Conservation (phyloP, 30 jellyfish, hydroid and myxozoan genomes). For the Aurelia sp. region DNA sequence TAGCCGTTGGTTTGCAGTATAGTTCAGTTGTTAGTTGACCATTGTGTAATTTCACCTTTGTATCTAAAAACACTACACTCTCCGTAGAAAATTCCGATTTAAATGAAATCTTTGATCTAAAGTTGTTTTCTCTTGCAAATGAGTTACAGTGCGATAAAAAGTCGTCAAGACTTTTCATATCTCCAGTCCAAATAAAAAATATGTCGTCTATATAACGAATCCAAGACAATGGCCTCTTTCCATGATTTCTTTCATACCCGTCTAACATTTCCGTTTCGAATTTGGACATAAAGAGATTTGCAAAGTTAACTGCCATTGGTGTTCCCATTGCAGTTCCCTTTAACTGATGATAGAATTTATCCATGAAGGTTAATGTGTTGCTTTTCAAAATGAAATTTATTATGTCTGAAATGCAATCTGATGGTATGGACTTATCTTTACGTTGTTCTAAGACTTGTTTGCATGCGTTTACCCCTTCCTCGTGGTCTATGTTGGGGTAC, state of each 20-base stretch:
- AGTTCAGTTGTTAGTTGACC: no score
- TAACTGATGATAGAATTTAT: neutral
- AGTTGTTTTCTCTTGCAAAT: neutral
- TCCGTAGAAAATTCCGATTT: no score
- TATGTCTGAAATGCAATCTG: neutral
- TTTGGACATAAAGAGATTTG: no score
- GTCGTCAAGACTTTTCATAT: neutral
- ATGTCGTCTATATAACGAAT: constrained; percentile 3
- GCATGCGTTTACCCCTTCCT: no score
- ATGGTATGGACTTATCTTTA: neutral
- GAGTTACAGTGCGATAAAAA: neutral
- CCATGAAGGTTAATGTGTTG: neutral
- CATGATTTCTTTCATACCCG: neutral
- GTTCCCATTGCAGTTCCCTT: constrained; percentile 18
- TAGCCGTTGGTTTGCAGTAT: no score
- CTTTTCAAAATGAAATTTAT: neutral
- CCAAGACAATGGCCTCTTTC: neutral
- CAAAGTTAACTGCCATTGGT: neutral
- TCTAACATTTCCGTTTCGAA: neutral
- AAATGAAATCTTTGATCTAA: no score
- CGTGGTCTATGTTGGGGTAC: no score
- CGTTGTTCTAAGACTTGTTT: neutral
- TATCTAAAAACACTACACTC: no score
- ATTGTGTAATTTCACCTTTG: no score
- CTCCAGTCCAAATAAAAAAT: neutral